Percentiles rank a stretch among this genome's conserved stretches.
These are phyloP conservation scores for Lethocerus indicus DNA, from an alignment of 1,140 invertebrate genomes.

Conservation along the genomic window DNA sequence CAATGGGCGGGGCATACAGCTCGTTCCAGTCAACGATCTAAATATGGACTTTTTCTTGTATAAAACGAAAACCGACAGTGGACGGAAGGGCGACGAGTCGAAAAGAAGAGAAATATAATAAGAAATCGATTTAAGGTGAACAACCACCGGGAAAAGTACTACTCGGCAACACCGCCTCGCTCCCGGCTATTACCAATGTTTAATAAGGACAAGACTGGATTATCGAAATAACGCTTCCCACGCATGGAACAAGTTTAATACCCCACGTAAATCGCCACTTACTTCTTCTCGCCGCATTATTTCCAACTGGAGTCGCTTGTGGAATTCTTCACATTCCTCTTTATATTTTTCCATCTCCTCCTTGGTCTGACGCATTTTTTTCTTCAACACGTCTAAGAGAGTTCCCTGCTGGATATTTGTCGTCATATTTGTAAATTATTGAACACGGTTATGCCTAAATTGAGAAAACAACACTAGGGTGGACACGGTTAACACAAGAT, in stretches of 20 bases:
- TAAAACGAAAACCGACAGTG: too few relatives aligned
- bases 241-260: background rate
- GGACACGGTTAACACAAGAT: conserved; percentile 3
- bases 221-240: too few relatives aligned
- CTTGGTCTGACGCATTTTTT: conserved; percentile 97
- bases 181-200: too few relatives aligned
- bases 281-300: conserved; percentile 87
- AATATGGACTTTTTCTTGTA: too few relatives aligned
- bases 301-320: conserved; percentile 78
- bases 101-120: too few relatives aligned
- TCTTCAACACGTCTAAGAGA: conserved; percentile 89
- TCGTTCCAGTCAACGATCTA: too few relatives aligned
- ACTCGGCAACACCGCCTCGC: too few relatives aligned
- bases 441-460: background rate
- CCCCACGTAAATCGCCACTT: conserved; percentile 31
- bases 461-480: conserved; percentile 3
- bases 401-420: conserved; percentile 71
- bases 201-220: too few relatives aligned
- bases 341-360: conserved; percentile 95
- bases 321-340: conserved; percentile 85
- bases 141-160: too few relatives aligned
- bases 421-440: conserved; percentile 44
- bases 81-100: too few relatives aligned
- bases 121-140: too few relatives aligned
- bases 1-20: too few relatives aligned